A percentile compares a stretch with the other conserved stretches of the same genome.
Evolutionary conservation across 2,888 invertebrate genomes (phyloP).

Genomic region (Baccha elongata): DNA sequence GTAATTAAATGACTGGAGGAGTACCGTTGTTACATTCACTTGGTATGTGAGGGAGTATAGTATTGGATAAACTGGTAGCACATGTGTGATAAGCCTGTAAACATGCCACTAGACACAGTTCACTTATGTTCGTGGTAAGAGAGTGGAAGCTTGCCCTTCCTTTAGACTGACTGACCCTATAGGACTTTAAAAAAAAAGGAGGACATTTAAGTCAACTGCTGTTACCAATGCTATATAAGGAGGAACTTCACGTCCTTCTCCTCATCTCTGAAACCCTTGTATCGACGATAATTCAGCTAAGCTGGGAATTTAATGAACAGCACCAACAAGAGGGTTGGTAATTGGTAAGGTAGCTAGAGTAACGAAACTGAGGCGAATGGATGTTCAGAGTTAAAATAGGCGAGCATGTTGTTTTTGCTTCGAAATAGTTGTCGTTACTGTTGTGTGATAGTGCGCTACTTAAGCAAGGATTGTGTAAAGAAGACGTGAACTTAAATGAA

Average conservation of each 20-base stretch:
- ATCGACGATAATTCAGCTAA: conserved; percentile 69
- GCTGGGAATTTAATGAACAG: conserved; percentile 70
- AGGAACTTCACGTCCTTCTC: conserved; percentile 9
- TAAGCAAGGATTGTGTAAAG: conserved; percentile 6
- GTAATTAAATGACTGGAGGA: conserved; percentile 67
- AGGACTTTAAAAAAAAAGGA: conserved; percentile 10
- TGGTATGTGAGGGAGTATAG: not conserved
- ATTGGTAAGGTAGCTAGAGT: conserved; percentile 55
- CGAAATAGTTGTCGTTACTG: conserved; percentile 22
- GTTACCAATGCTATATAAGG: not conserved
- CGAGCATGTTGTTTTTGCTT: conserved; percentile 49
- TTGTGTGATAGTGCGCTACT: not conserved
- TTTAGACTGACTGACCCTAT: conserved; percentile 40
- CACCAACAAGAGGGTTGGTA: conserved; percentile 68
- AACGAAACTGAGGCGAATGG: conserved; percentile 17
- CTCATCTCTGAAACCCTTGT: conserved; percentile 23
- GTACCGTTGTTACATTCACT: conserved; percentile 44
- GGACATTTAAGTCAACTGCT: conserved; percentile 64
- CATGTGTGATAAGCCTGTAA: conserved; percentile 73
- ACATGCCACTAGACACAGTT: conserved; percentile 70
- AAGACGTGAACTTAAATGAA: conserved; percentile 61
- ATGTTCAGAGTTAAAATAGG: conserved; percentile 25
- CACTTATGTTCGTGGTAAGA: conserved; percentile 53
- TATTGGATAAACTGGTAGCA: conserved; percentile 45
- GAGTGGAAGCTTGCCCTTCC: conserved; percentile 3